Percentiles rank a stretch among this genome's conserved stretches.
Evolutionary conservation across 2,797 vertebrate species (phyloP).

Genomic region (Eulemur albifrons): DNA sequence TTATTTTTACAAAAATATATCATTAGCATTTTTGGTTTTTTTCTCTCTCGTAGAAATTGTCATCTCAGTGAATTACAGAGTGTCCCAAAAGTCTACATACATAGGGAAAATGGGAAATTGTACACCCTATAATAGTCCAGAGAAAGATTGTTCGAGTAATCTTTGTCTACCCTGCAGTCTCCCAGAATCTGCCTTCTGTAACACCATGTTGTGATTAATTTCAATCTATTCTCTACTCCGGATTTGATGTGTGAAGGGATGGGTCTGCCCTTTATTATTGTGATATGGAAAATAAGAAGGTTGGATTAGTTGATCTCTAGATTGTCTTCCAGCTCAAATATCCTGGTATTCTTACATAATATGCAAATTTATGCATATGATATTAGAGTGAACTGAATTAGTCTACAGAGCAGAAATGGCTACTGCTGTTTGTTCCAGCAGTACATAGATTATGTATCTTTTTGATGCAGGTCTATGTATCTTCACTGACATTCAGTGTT

Average conservation of each 20-base stretch:
- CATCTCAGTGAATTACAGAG: not conserved
- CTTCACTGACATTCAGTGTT: not conserved
- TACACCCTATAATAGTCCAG: not conserved
- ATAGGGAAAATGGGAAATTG: no score
- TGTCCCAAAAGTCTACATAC: no score
- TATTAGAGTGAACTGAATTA: not conserved
- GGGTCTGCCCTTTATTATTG: not conserved
- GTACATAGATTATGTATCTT: fast-evolving
- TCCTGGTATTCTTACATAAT: not conserved
- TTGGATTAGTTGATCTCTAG: not conserved
- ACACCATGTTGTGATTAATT: not conserved
- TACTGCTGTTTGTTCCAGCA: not conserved
- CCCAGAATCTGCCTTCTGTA: no score
- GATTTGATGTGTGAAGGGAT: not conserved
- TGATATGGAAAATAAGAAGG: not conserved
- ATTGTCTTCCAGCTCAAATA: not conserved
- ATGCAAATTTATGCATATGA: not conserved
- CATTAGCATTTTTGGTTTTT: not conserved
- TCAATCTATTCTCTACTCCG: not conserved
- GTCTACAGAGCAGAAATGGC: not conserved
- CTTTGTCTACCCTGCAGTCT: not conserved
- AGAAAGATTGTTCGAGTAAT: not conserved
- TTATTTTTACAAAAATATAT: not conserved
- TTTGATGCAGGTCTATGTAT: not conserved
- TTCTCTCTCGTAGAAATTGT: not conserved